phyloP scores from a whole-genome alignment of 2,797 vertebrate species.

The Jordanella pulchra region DNA sequence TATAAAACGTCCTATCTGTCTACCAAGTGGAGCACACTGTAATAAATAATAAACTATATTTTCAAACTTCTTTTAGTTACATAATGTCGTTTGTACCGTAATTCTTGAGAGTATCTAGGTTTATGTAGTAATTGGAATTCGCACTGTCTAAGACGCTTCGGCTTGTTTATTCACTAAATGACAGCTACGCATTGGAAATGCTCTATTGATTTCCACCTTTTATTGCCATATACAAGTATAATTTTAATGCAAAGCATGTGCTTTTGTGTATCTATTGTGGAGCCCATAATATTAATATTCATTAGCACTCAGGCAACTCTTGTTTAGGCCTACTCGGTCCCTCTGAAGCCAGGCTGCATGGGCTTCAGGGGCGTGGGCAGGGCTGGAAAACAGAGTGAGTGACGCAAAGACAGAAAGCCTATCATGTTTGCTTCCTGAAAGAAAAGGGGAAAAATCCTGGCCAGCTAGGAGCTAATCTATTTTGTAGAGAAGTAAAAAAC shows the following conservation, averaged over 20 bases:
- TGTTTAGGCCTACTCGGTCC: constrained; percentile 53
- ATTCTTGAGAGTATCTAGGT: background rate
- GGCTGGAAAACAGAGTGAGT: constrained; percentile 32
- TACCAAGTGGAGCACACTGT: constrained; percentile 6
- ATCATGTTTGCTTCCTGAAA: constrained; percentile 59
- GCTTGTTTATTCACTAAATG: background rate
- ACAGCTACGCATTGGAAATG: constrained; percentile 3
- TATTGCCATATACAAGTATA: constrained; percentile 13
- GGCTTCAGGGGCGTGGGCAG: constrained; percentile 40
- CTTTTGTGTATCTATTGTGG: constrained; percentile 33
- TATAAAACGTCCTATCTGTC: constrained; percentile 25
- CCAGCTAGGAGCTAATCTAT: constrained; percentile 25
- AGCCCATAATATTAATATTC: constrained; percentile 41
- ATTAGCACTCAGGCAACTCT: constrained; percentile 55
- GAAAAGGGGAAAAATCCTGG: constrained; percentile 10
- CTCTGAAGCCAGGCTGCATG: constrained; percentile 38
- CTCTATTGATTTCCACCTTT: constrained; percentile 15
- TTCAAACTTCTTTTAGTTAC: constrained; percentile 16
- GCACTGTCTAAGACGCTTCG: too few species aligned
- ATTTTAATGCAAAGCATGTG: constrained; percentile 46
- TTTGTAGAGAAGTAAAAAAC: constrained; percentile 9
- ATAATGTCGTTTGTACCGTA: constrained; percentile 24
- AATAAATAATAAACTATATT: background rate
- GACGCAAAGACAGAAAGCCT: constrained; percentile 66
- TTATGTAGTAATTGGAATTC: background rate